These are phyloP conservation scores for Cacoxenus indagator DNA, from an alignment of 2,888 invertebrate species.

Conservation along the genomic window DNA sequence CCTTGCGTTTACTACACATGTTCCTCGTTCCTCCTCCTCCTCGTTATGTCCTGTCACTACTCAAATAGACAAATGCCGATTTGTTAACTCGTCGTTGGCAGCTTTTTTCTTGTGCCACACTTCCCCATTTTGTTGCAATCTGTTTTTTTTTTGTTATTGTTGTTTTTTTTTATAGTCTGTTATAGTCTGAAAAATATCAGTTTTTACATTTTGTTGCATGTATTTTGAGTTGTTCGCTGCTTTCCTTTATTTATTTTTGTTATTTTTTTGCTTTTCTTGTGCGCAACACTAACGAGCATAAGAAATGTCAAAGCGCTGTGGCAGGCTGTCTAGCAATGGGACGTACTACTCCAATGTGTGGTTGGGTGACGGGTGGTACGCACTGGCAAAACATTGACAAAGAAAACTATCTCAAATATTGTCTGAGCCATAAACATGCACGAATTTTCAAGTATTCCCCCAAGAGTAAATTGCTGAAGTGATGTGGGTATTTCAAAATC, in stretches of 20 bases:
- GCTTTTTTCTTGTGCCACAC: not conserved
- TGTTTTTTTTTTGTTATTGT: not conserved
- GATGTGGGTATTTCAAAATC: no score
- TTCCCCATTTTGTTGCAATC: not conserved
- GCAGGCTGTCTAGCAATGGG: no score
- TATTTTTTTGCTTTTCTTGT: not conserved
- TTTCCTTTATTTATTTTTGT: not conserved
- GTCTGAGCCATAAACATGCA: not conserved
- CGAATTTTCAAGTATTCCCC: not conserved
- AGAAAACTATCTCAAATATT: not conserved
- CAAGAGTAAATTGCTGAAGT: not conserved
- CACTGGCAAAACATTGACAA: not conserved
- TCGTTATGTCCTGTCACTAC: not conserved
- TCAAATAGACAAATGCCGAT: conserved; percentile 19
- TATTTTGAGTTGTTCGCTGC: not conserved
- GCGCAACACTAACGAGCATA: conserved; percentile 16
- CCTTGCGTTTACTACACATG: not conserved
- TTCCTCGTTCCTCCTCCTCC: no score
- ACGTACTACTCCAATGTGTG: not conserved
- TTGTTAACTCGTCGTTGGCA: conserved; percentile 1
- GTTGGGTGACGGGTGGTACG: not conserved
- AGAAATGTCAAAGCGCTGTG: conserved; percentile 4
- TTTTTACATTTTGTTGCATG: conserved; percentile 6
- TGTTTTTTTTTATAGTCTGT: no score
- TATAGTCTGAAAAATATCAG: conserved; percentile 6